These are phyloP conservation scores for Ranitomeya imitator DNA, from an alignment of 2,113 vertebrate species.

Conservation along the genomic window DNA sequence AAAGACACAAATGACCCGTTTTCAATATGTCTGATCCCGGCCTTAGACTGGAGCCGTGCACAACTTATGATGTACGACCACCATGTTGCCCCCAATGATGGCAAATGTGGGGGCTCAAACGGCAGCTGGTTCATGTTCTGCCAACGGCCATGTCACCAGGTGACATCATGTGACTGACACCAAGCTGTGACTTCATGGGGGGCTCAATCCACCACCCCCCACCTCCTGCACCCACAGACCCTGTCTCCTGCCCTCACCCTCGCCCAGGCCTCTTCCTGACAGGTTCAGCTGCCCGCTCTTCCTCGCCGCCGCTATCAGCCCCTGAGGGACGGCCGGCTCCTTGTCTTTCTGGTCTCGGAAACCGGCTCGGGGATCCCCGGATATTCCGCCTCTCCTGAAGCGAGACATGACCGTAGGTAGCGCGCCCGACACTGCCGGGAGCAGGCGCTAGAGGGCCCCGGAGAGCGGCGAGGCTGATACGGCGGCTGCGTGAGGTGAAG, in stretches of 20 bases:
- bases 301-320: slow-evolving; percentile 82
- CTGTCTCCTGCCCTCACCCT: slow-evolving; percentile 73
- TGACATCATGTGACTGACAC: too few species aligned
- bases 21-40: too few species aligned
- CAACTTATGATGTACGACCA: too few species aligned
- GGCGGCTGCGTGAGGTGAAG: neutral
- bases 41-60: too few species aligned
- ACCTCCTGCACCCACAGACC: neutral
- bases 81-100: too few species aligned
- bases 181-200: too few species aligned
- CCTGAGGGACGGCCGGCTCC: slow-evolving; percentile 70
- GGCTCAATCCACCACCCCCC: neutral
- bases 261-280: slow-evolving; percentile 77
- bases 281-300: slow-evolving; percentile 89
- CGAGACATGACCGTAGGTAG: slow-evolving; percentile 69
- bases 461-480: neutral
- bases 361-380: slow-evolving; percentile 68
- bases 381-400: slow-evolving; percentile 61
- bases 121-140: too few species aligned
- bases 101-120: too few species aligned
- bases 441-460: neutral
- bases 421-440: neutral
- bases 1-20: too few species aligned
- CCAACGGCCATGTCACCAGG: too few species aligned
- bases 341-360: slow-evolving; percentile 67